phyloP scores from a whole-genome alignment of 2,797 vertebrate species.

The Galagoides demidoff region DNA sequence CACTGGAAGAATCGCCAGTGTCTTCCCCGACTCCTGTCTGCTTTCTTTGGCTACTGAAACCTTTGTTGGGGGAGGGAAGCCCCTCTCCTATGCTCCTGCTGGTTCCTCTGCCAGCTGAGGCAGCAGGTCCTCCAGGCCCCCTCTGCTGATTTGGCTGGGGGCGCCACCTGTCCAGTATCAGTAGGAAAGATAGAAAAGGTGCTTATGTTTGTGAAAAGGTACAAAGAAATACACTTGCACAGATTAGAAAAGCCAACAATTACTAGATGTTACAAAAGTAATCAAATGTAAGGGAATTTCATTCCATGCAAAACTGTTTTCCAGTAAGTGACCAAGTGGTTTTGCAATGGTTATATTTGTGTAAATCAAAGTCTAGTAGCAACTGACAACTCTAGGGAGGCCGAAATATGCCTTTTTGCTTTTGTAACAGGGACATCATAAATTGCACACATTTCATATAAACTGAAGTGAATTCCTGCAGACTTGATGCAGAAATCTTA shows the following conservation, averaged over 20 bases:
- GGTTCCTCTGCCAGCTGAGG: too few relatives aligned
- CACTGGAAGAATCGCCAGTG: too few relatives aligned
- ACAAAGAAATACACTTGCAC: constrained; percentile 17
- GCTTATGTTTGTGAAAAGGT: not conserved
- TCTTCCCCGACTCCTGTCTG: too few relatives aligned
- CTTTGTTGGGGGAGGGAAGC: too few relatives aligned
- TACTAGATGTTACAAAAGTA: constrained; percentile 35
- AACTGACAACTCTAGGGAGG: constrained; percentile 27
- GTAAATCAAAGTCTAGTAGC: constrained; percentile 59
- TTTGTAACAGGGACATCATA: constrained; percentile 3
- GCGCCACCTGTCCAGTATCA: too few relatives aligned
- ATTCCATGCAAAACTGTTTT: constrained; percentile 40
- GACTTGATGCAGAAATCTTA: constrained; percentile 22
- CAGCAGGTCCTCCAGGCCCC: too few relatives aligned
- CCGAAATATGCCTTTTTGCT: constrained; percentile 47
- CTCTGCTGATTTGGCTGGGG: too few relatives aligned
- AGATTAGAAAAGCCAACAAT: constrained; percentile 56
- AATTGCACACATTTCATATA: constrained; percentile 47
- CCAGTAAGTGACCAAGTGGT: constrained; percentile 46
- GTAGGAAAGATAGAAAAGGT: not conserved
- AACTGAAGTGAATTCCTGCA: constrained; percentile 63
- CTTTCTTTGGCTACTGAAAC: too few relatives aligned
- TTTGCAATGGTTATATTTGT: constrained; percentile 42
- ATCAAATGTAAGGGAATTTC: constrained; percentile 49
- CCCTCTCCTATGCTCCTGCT: too few relatives aligned